Evolutionary conservation across 2,113 vertebrate genomes (phyloP), one percentile per base, ranked within the genome.

Genomic region (Gymnogyps californianus): DNA sequence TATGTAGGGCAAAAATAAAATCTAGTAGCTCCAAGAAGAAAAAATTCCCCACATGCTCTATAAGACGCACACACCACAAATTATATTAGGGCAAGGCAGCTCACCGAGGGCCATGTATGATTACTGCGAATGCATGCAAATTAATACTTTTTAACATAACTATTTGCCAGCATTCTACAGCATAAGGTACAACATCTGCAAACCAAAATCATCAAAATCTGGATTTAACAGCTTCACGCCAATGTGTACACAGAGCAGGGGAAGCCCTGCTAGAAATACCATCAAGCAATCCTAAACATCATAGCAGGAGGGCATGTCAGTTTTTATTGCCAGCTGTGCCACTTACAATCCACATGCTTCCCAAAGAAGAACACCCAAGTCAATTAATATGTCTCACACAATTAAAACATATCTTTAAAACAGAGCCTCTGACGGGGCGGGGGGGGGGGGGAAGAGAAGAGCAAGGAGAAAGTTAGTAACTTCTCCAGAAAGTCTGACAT

Each of bases 381-480:
- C 25, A 7, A 40, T 12, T 54, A 44, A 55, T 10, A 2, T 1
- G 47, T 29, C 32, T 69, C 66, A 21, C 4, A 8, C 19, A 75
- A 38, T 51, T 61, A 80, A 79, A 72, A 81, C 2, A 7, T 16
- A 25, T 14, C 36, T 65, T 67, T 49, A 81, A 69, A 69, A 46
- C 5, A 29, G 32, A 49, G 44, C 44, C 47, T 51, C 22, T 14
- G 44, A 46, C 46, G 19, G 29, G 6, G 4, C 4, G 13, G 3
- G 4, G 2, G 3, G 4, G 2, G 4, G 8, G 4, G 2, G 3
- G 14, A 21, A 49, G 7, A 42, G 9, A 62, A 7, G 29, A 61
- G 36, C 10, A 44, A 66, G 11, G 26, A 46, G 25, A 38, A 62
- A 28, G 34, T n/a, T 29, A 31, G 57, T 22, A n/a, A n/a, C 13